A percentile compares a stretch with the other conserved stretches of the same genome.
These are phyloP conservation scores for Corbicula japonica DNA, from an alignment of 2,888 invertebrate species.

Conservation along the genomic window DNA sequence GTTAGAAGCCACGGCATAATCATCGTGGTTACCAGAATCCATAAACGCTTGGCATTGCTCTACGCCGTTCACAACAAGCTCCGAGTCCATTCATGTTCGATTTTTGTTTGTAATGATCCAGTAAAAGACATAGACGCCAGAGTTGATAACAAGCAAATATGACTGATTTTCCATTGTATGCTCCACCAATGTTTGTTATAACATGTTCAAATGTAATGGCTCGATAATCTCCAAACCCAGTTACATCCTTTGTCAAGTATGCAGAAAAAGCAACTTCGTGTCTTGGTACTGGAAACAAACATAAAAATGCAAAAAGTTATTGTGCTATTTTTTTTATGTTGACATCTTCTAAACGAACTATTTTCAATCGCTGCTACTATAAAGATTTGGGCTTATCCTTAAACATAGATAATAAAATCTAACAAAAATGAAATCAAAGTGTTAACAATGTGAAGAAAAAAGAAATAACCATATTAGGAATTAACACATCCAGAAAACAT, in stretches of 20 bases:
- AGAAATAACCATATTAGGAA: too few relatives aligned
- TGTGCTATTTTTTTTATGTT: background rate
- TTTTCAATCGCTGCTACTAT: background rate
- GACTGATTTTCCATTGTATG: conserved; percentile 30
- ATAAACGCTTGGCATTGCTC: conserved; percentile 25
- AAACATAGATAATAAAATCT: background rate
- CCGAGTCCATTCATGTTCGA: conserved; percentile 37
- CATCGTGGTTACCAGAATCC: conserved; percentile 33
- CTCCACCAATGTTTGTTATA: conserved; percentile 21
- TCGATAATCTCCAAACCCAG: conserved; percentile 11
- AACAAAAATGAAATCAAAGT: conserved; percentile 2
- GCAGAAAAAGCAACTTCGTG: conserved; percentile 32
- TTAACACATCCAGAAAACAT: conserved; percentile 19
- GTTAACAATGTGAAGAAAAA: too few relatives aligned
- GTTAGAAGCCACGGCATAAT: conserved; percentile 40
- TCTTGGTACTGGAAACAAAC: background rate
- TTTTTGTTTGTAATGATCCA: conserved; percentile 35
- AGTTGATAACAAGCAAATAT: conserved; percentile 23
- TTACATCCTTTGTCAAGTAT: conserved; percentile 8
- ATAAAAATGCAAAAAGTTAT: background rate
- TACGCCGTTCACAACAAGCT: conserved; percentile 29
- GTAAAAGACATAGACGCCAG: conserved; percentile 40
- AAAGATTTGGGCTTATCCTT: background rate
- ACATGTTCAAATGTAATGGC: conserved; percentile 28
- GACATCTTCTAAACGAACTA: background rate